Evolutionary conservation across 2,888 invertebrate species (phyloP).

Genomic region (Dasypogon diadema): DNA sequence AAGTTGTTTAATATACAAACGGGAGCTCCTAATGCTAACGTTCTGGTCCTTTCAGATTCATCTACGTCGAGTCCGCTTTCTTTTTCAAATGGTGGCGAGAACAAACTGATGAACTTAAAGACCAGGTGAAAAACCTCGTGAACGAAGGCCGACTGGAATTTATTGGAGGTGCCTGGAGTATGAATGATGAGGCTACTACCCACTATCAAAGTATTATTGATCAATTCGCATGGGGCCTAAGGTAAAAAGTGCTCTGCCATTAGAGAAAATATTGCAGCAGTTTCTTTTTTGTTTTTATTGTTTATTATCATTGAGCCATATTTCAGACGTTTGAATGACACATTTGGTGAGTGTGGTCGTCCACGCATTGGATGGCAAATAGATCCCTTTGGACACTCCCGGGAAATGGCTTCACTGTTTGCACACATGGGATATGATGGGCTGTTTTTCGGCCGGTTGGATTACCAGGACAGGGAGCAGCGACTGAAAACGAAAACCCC

Average conservation of each 20-base stretch:
- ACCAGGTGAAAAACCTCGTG: constrained; percentile 77
- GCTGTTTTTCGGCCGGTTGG: constrained; percentile 86
- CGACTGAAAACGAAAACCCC: constrained; percentile 74
- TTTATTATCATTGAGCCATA: background rate
- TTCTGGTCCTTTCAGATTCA: constrained; percentile 73
- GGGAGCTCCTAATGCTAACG: background rate
- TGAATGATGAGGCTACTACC: constrained; percentile 83
- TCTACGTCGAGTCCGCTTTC: constrained; percentile 90
- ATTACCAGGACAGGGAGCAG: constrained; percentile 82
- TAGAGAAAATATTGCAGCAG: background rate
- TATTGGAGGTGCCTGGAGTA: constrained; percentile 84
- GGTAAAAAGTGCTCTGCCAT: constrained; percentile 66
- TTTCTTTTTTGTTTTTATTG: no score
- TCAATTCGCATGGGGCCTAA: constrained; percentile 78
- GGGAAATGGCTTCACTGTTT: constrained; percentile 86
- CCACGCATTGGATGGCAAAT: constrained; percentile 88
- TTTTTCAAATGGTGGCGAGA: constrained; percentile 88
- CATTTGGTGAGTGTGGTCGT: constrained; percentile 79
- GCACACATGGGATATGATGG: constrained; percentile 91
- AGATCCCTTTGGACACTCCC: constrained; percentile 88
- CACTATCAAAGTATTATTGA: constrained; percentile 80
- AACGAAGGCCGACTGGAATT: constrained; percentile 81
- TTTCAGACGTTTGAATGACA: constrained; percentile 75
- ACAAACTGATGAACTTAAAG: constrained; percentile 73
- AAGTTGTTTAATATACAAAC: constrained; percentile 65